These are phyloP conservation scores for Toxotes chatareus DNA, from an alignment of 2,113 vertebrate species.

Conservation along the genomic window DNA sequence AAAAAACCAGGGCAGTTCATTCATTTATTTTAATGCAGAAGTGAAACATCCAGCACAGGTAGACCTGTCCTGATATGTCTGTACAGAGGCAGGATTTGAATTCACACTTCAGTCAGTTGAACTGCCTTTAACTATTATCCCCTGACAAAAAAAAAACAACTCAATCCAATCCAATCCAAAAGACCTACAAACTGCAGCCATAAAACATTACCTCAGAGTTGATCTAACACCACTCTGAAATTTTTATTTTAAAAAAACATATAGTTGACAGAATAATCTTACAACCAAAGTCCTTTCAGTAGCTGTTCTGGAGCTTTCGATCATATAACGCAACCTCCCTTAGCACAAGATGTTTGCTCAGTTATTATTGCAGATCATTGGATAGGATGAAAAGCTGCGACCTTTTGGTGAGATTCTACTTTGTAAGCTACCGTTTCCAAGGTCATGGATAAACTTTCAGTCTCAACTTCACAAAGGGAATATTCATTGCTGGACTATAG, in stretches of 20 bases:
- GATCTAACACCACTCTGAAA: background rate
- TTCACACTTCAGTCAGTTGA: background rate
- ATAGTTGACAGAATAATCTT: too few relatives aligned
- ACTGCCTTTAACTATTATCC: background rate
- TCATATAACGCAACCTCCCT: too few relatives aligned
- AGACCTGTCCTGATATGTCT: background rate
- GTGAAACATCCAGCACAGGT: background rate
- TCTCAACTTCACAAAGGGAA: background rate
- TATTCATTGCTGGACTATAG: background rate
- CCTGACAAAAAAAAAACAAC: background rate
- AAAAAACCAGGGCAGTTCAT: slow-evolving; percentile 36
- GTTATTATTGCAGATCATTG: too few relatives aligned
- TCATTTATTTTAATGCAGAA: background rate
- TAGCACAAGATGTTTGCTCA: too few relatives aligned
- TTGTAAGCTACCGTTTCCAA: background rate
- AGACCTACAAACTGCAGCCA: too few relatives aligned
- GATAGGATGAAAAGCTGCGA: too few relatives aligned
- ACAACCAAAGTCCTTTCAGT: too few relatives aligned
- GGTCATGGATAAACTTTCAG: too few relatives aligned
- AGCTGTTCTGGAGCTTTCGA: too few relatives aligned
- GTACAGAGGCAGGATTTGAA: background rate
- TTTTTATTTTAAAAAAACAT: background rate
- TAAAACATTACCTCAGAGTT: too few relatives aligned
- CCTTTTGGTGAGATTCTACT: background rate
- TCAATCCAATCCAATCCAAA: too few relatives aligned